Percentiles rank a stretch among this genome's conserved stretches.
phyloP scores from a whole-genome alignment of 1,140 invertebrate species.

The Diachasmimorpha longicaudata region DNA sequence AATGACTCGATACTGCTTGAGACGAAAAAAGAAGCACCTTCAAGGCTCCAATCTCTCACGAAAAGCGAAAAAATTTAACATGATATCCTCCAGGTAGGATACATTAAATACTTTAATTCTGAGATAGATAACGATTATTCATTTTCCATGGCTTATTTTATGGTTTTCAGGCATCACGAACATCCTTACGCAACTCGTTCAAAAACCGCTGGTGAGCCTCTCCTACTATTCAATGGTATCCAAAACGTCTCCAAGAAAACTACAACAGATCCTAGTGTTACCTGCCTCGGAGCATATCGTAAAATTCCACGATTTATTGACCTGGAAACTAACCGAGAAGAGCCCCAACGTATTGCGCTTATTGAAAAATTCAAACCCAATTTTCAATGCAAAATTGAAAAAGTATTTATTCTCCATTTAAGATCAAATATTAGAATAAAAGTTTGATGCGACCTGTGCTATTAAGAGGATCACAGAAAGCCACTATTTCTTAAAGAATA shows the following conservation, averaged over 20 bases:
- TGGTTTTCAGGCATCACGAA: constrained; percentile 25
- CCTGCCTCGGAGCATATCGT: constrained; percentile 40
- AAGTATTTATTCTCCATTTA: neutral
- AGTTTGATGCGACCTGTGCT: neutral
- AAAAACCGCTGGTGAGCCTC: constrained; percentile 16
- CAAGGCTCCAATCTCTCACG: too few relatives aligned
- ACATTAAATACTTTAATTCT: neutral
- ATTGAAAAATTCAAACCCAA: constrained; percentile 11
- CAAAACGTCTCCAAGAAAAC: neutral
- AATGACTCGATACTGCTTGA: too few relatives aligned
- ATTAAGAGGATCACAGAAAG: too few relatives aligned
- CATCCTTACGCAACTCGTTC: constrained; percentile 42
- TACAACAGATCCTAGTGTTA: constrained; percentile 34
- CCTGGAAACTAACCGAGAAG: constrained; percentile 35
- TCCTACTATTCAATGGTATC: neutral
- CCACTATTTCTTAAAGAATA: too few relatives aligned
- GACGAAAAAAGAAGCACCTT: too few relatives aligned
- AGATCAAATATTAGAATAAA: neutral
- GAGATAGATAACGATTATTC: neutral
- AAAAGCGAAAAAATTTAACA: too few relatives aligned
- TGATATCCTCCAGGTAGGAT: neutral
- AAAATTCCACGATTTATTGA: constrained; percentile 43
- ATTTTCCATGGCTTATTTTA: neutral
- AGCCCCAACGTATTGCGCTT: neutral
- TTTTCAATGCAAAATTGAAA: neutral